A percentile compares a stretch with the other conserved stretches of the same genome.
Evolutionary conservation across 2,888 invertebrate species (phyloP).

Genomic region (Parthenolecanium corni): DNA sequence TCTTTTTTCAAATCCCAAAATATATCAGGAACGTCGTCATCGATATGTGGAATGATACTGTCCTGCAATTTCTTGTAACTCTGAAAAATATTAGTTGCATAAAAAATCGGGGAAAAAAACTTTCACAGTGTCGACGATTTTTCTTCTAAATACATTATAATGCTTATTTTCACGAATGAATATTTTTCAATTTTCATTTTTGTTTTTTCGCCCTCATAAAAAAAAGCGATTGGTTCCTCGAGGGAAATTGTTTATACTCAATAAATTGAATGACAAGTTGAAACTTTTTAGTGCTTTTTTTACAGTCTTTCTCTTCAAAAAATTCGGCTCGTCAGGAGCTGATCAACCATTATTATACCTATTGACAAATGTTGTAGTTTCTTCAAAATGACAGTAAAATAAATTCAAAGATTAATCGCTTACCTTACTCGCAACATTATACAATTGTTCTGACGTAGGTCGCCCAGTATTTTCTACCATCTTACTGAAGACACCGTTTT

Average conservation of each 20-base stretch:
- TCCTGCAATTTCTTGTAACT: constrained; percentile 7
- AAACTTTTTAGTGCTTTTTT: no score
- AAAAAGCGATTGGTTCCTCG: no score
- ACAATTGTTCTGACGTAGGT: constrained; percentile 44
- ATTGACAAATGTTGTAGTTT: neutral
- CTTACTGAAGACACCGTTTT: constrained; percentile 49
- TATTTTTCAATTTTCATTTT: no score
- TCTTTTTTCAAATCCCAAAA: constrained; percentile 22
- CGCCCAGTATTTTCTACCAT: constrained; percentile 61
- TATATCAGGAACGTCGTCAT: constrained; percentile 20
- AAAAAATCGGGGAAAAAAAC: neutral
- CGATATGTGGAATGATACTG: constrained; percentile 19
- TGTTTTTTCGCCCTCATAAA: no score
- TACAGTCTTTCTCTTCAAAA: no score
- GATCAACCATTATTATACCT: no score
- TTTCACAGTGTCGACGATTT: neutral
- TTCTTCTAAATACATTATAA: neutral
- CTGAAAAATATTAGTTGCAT: constrained; percentile 1
- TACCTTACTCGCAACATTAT: constrained; percentile 41
- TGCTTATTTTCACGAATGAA: neutral
- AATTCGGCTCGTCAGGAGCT: no score
- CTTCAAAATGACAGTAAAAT: neutral
- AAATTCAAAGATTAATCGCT: constrained; percentile 28
- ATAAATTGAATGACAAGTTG: no score
- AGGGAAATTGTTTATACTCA: no score